phyloP scores from a whole-genome alignment of 2,797 vertebrate species.

The Etheostoma perlongum region DNA sequence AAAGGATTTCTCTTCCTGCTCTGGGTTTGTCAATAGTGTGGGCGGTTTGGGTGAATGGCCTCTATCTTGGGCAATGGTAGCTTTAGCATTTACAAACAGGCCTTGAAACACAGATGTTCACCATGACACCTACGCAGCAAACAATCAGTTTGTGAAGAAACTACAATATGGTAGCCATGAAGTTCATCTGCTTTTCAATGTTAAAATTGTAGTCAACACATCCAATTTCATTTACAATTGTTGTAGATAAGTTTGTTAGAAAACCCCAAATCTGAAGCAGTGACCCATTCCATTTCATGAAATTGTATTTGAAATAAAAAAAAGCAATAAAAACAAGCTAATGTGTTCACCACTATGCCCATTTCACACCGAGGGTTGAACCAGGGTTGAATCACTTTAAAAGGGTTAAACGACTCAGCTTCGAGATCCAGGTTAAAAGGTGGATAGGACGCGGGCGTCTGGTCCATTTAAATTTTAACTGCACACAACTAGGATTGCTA shows the following conservation, averaged over 20 bases:
- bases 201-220: not conserved
- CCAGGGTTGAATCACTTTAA: no score
- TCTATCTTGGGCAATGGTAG: slow-evolving; percentile 71
- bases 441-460: no score
- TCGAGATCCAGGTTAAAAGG: no score
- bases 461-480: no score
- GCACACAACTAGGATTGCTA: no score
- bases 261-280: not conserved
- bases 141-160: not conserved
- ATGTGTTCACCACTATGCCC: not conserved
- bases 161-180: not conserved
- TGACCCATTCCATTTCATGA: not conserved
- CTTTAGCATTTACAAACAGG: slow-evolving; percentile 67
- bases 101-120: slow-evolving; percentile 75
- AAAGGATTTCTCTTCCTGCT: not conserved
- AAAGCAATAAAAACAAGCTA: not conserved
- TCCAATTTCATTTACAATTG: not conserved
- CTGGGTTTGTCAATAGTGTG: slow-evolving; percentile 61
- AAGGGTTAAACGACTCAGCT: no score
- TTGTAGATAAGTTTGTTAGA: not conserved
- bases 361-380: no score
- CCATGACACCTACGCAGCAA: slow-evolving; percentile 55
- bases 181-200: not conserved
- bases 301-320: not conserved
- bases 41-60: slow-evolving; percentile 75